These are phyloP conservation scores for Camponotus pennsylvanicus DNA, from an alignment of 1,140 invertebrate species.

Conservation along the genomic window DNA sequence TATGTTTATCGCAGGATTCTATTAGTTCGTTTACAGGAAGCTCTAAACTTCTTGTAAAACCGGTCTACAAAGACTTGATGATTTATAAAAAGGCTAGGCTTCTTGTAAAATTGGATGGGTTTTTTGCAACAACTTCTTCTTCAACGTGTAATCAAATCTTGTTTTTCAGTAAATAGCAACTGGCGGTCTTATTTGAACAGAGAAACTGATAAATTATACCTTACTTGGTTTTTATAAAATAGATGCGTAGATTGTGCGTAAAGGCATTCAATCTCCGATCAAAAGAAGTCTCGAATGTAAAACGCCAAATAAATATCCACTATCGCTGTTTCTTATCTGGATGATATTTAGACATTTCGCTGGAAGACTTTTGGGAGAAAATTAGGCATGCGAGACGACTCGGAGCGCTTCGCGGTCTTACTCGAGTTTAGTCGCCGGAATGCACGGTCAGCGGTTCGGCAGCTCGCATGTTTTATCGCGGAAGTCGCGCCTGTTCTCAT, in stretches of 20 bases:
- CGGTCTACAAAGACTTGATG: no score
- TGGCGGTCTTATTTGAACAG: no score
- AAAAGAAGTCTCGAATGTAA: neutral
- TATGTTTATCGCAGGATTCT: neutral
- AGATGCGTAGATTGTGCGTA: no score
- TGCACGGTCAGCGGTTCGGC: constrained; percentile 62
- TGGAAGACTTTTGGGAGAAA: constrained; percentile 43
- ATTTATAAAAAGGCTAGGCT: no score
- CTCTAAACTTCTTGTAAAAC: neutral
- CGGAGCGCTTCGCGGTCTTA: constrained; percentile 38
- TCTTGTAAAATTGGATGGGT: no score
- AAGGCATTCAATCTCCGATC: no score
- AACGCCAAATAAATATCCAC: neutral
- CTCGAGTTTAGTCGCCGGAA: constrained; percentile 60
- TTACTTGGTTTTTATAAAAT: no score
- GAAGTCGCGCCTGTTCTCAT: constrained; percentile 66
- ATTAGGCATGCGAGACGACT: constrained; percentile 41
- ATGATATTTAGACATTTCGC: constrained; percentile 15
- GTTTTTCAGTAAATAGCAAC: no score
- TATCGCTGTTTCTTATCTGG: neutral
- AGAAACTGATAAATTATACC: no score
- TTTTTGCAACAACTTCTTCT: no score
- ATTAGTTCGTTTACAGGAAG: neutral
- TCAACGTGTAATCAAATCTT: neutral
- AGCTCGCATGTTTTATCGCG: constrained; percentile 65